Conservation (phyloP, 1,140 invertebrate species). For the Drosophila nikananu region DNA sequence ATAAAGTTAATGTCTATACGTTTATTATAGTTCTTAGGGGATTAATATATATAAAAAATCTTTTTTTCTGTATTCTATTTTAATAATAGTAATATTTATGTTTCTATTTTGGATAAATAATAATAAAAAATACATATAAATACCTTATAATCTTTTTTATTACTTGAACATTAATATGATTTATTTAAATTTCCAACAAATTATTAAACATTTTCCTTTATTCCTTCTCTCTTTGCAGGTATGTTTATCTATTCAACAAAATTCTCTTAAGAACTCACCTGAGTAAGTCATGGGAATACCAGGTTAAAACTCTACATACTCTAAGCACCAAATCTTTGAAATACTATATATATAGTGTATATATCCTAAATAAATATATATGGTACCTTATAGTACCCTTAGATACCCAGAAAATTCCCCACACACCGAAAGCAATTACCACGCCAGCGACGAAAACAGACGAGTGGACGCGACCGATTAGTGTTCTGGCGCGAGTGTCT, state of each 20-base stretch:
- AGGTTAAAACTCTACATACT: conserved; percentile 11
- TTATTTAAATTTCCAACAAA: not conserved
- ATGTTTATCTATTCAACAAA: conserved; percentile 22
- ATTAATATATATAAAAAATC: too few species aligned
- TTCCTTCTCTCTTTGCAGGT: conserved; percentile 48
- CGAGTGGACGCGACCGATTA: conserved; percentile 64
- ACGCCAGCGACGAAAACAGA: conserved; percentile 54
- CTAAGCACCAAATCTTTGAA: not conserved
- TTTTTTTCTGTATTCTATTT: too few species aligned
- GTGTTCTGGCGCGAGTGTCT: conserved; percentile 17
- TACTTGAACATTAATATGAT: not conserved
- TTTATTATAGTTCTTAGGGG: too few species aligned
- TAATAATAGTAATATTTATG: too few species aligned
- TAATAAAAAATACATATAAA: not conserved
- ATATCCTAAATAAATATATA: not conserved
- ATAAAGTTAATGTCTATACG: too few species aligned
- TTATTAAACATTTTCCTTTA: conserved; percentile 7
- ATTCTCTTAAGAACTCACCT: conserved; percentile 4
- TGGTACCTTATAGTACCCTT: not conserved
- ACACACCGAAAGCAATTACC: conserved; percentile 46
- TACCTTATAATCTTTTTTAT: not conserved
- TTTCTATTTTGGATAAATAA: too few species aligned
- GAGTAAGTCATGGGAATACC: conserved; percentile 53
- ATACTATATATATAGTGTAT: not conserved
- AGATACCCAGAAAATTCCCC: not conserved